Evolutionary conservation across 1,140 invertebrate species (phyloP), one percentile per base, ranked within the genome.

Genomic region (Drosophila ercepeae): DNA sequence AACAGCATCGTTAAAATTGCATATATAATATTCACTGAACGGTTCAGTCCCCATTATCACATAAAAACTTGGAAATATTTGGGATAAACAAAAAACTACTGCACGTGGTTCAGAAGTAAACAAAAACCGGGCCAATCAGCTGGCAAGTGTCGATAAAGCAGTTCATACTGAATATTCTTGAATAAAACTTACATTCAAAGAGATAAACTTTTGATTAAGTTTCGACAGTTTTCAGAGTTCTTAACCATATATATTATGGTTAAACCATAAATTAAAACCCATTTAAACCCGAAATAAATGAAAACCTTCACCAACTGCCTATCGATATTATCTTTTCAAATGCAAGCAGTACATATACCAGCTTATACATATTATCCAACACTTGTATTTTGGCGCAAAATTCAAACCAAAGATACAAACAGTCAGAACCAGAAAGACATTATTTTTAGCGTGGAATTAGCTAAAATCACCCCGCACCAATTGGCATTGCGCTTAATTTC

Each of bases 1-100:
- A 23, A 60, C 61, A 27, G 55, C 54, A 59, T 88, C 78, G 32
- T 72, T 88, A 1, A 88, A 88, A 23, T 88, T 88, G 51, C 82
- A 88, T n/a, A 88, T 14, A 39, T 45, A 88, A 45, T 82, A 61
- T 45, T 88, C 65, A 41, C 60, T 78, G 5, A 75, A 65, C 14
- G 52, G 51, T 8, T 84, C 75, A 14, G 67, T 41, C 13, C 70
- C 44, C 82, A 88, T 88, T 49, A 58, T 89, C 0, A 25, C 16
- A 49, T 49, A 32, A 4, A 32, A 32, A 32, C 29, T 32, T 32
- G 29, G 29, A 32, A 32, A 18, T 8, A n/a, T 1, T 44, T 53
- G 41, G 39, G 21, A 32, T 53, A 39, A 60, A 70, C 8, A 51
- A 72, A 48, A 55, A 71, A 71, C 21, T 13, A 0, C 13, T 25